Base-by-base conservation (phyloP, 2,797 vertebrate genomes). In the Rhinella marina region DNA sequence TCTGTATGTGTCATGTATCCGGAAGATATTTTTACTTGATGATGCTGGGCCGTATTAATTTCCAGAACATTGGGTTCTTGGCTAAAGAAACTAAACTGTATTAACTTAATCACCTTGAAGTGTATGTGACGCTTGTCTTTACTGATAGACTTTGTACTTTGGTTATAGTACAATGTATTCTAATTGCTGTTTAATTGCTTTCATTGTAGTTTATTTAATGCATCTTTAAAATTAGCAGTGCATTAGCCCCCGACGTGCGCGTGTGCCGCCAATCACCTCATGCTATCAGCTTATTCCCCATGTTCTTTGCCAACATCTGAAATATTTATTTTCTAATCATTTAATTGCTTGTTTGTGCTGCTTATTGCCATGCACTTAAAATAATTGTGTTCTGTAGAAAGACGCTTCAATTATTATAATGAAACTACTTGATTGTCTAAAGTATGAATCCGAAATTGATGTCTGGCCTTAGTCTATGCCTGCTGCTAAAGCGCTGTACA, bases 261-360 rank as follows among this genome's bases (percentile, higher is more conserved):
- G 1, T 41, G 70, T 73, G 27, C 25, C 13, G 17, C 5, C 66
- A 72, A 41, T 41, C 68, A 72, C 14, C 68, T 72, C 17, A 41
- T 32, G 72, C 50, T 32, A 75, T 48, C 32, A 3, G 48, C 50
- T 50, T 64, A 8, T 27, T n/a, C 29, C 12, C 10, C 29, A 62
- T 48, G 56, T 81, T 81, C 23, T 62, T 59, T n/a, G 11, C 61
- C n/a, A 48, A 64, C 29, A 64, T 41, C 27, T 16, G 21, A 81
- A 81, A 64, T 48, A n/a, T 64, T 48, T 81, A 41, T 81, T 81
- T 48, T 81, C 1, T 8, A n/a, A n/a, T 81, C 6, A n/a, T 64
- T 81, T 16, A 81, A 50, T 64, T 64, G 13, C n/a, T 48, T 64
- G 6, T 64, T 61, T 75, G 23, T 48, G 9, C 21, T 50, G 19